Percentiles rank a stretch among this genome's conserved stretches.
These are phyloP conservation scores for Bryconaethiops microstoma DNA, from an alignment of 2,797 vertebrate genomes.

Conservation along the genomic window DNA sequence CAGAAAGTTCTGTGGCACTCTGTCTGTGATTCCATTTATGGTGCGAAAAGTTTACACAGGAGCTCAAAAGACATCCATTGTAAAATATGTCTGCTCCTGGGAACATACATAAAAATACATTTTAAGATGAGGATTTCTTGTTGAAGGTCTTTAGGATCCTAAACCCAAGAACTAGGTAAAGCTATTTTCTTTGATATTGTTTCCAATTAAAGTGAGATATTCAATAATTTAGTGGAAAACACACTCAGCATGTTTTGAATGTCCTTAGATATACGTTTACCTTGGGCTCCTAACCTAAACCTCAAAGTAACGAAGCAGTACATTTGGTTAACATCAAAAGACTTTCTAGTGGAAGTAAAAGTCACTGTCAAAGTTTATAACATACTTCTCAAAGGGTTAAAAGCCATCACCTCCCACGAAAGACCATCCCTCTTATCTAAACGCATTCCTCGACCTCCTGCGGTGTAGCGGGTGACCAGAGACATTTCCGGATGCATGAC, in stretches of 20 bases:
- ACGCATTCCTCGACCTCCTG: constrained; percentile 16
- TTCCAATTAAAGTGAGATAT: not conserved
- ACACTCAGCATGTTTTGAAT: not conserved
- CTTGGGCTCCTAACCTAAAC: too few relatives aligned
- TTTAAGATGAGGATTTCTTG: not conserved
- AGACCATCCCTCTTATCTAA: constrained; percentile 11
- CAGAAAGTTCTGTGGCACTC: not conserved
- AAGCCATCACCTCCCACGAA: constrained; percentile 16
- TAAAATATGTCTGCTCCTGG: not conserved
- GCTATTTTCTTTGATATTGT: not conserved
- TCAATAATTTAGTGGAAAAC: not conserved
- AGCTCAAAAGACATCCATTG: not conserved
- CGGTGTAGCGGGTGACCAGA: constrained; percentile 20
- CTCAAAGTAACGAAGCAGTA: not conserved
- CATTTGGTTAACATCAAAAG: not conserved
- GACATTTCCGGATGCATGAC: constrained; percentile 45
- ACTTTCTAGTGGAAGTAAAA: not conserved
- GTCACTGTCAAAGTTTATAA: constrained; percentile 9
- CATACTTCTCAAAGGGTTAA: constrained; percentile 12
- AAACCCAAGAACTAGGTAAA: not conserved
- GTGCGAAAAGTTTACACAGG: not conserved
- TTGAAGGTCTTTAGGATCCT: not conserved
- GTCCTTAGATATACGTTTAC: not conserved
- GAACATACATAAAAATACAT: not conserved
- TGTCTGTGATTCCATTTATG: not conserved